These are phyloP conservation scores for Periophthalmus modestus DNA, from an alignment of 2,113 vertebrate genomes.

Conservation along the genomic window DNA sequence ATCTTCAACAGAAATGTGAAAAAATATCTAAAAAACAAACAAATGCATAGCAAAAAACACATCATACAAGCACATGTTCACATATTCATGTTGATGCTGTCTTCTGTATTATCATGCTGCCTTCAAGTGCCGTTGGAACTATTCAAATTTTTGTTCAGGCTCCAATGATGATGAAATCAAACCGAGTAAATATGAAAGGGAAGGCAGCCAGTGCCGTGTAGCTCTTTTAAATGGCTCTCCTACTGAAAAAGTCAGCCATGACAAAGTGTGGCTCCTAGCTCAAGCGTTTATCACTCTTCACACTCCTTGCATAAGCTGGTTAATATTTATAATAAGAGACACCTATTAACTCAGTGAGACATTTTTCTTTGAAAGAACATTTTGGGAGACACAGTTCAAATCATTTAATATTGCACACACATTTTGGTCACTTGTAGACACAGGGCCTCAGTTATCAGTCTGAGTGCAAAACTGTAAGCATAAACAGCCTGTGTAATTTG, in stretches of 20 bases:
- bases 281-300: background rate
- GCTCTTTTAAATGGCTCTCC: background rate
- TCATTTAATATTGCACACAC: too few species aligned
- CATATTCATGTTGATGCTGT: conserved; percentile 12
- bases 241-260: background rate
- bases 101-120: conserved; percentile 17
- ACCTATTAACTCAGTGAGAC: background rate
- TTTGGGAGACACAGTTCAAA: background rate
- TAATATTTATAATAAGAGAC: background rate
- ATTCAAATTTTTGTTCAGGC: conserved; percentile 12
- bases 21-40: too few species aligned
- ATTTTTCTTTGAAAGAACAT: background rate
- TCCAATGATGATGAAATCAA: conserved; percentile 21
- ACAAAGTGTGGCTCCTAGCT: background rate
- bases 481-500: too few species aligned
- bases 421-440: too few species aligned
- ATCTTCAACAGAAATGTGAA: too few species aligned
- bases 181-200: conserved; percentile 10
- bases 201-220: background rate
- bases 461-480: too few species aligned
- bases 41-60: too few species aligned
- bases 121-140: conserved; percentile 33
- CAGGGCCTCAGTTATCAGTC: too few species aligned
- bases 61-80: conserved; percentile 3
- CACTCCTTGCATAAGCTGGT: background rate